Conservation (phyloP, 2,888 invertebrate genomes). For the Athetis lepigone region DNA sequence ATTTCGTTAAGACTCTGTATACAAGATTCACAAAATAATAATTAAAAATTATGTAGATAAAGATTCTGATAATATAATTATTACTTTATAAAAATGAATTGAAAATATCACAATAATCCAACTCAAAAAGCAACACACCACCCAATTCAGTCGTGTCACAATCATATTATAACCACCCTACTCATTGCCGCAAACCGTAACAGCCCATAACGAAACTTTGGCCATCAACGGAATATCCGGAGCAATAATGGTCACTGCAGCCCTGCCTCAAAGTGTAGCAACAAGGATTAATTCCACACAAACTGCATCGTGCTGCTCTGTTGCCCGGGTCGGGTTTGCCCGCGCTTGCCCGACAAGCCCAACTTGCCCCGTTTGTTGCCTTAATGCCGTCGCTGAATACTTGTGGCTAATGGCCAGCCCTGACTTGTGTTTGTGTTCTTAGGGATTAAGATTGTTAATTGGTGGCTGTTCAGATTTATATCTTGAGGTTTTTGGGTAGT, state of each 20-base stretch:
- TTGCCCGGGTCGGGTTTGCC: constrained; percentile 37
- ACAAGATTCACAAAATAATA: too few relatives aligned
- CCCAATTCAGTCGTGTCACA: background rate
- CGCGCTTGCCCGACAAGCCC: constrained; percentile 50
- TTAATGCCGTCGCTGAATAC: constrained; percentile 50
- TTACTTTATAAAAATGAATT: too few relatives aligned
- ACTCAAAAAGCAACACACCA: background rate
- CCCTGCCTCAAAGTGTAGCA: constrained; percentile 64
- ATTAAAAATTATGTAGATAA: too few relatives aligned
- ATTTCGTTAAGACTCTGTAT: too few relatives aligned
- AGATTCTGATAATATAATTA: too few relatives aligned
- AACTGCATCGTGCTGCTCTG: constrained; percentile 66
- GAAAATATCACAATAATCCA: too few relatives aligned
- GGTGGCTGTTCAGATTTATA: background rate
- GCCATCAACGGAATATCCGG: constrained; percentile 9
- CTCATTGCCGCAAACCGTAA: background rate
- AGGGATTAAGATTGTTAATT: constrained; percentile 34
- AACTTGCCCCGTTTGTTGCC: constrained; percentile 66
- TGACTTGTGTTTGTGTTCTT: constrained; percentile 36
- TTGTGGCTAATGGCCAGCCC: constrained; percentile 54
- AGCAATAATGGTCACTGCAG: constrained; percentile 26
- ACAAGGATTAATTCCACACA: constrained; percentile 77
- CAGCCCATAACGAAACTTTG: constrained; percentile 29
- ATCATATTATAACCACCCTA: background rate
- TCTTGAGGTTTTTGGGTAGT: background rate